Evolutionary conservation across 2,113 vertebrate genomes (phyloP), one percentile per base, ranked within the genome.

Genomic region (Vicugna pacos): DNA sequence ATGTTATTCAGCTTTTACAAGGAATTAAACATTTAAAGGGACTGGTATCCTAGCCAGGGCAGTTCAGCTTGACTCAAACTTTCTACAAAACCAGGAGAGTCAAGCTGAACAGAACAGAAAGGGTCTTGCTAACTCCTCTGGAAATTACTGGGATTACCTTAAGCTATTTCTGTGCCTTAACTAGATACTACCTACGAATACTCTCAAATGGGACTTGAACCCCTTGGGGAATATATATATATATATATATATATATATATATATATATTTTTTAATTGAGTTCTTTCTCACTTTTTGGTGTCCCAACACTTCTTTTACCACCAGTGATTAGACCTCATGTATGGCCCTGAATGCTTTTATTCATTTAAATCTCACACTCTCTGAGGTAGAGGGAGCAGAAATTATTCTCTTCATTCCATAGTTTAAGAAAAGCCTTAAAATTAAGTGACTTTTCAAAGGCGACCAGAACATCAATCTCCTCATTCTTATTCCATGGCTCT

Each of bases 71-170:
- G 16, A 92, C 22, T 28, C 5, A 85, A 64, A 77, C 73, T 54
- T 83, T 60, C 30, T 42, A 80, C 14, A 79, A 22, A 91, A n/a
- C 28, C 24, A 72, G 38, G 42, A 95, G 52, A 91, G 52, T 26
- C 9, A 91, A 26, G 28, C 16, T 91, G 72, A 96, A 58, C 28
- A 79, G 52, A 90, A 91, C 73, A 80, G 28, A 70, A 80, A 92
- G 56, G 52, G 3, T 91, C 35, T 92, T 62, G 5, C 8, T 67
- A 91, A 91, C 24, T 46, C 52, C 38, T 94, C 42, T 91, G 24
- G 60, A 93, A 93, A 79, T 70, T n/a, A 80, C 1, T 91, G 30
- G 20, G 35, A 46, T 65, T 96, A 64, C 89, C 95, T 95, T 72
- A 76, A 95, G 24, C 15, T 24, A 79, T 82, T 8, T 42, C 15